A percentile compares a stretch with the other conserved stretches of the same genome.
Evolutionary conservation across 2,888 invertebrate species (phyloP).

Genomic region (Arge pagana): DNA sequence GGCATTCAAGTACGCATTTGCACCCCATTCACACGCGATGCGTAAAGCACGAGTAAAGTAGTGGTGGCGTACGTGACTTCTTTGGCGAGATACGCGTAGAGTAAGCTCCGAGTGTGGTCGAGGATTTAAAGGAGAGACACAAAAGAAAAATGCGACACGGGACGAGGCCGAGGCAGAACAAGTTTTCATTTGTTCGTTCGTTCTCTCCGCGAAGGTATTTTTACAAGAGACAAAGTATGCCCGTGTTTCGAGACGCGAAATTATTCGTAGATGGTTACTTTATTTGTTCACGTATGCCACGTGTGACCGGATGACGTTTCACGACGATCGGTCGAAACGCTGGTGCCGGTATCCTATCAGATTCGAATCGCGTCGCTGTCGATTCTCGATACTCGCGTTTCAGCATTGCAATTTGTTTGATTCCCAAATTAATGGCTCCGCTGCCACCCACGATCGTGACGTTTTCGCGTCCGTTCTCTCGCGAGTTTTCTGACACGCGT

Average conservation of each 20-base stretch:
- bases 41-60: not conserved
- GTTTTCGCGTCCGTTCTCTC: no score
- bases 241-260: not conserved
- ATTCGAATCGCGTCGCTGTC: no score
- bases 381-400: no score
- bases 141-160: conserved; percentile 5
- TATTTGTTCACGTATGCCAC: no score
- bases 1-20: conserved; percentile 17
- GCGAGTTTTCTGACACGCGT: no score
- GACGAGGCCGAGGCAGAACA: conserved; percentile 4
- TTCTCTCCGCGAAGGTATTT: conserved; percentile 3
- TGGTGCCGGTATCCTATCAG: no score
- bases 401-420: no score
- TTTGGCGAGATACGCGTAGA: not conserved
- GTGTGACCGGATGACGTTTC: no score
- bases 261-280: conserved; percentile 1
- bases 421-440: no score
- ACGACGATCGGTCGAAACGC: no score
- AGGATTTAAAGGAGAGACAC: conserved; percentile 3
- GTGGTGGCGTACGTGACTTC: not conserved
- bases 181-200: conserved; percentile 11
- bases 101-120: not conserved
- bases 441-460: no score
- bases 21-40: conserved; percentile 16
- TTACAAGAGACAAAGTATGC: not conserved